A percentile compares a stretch with the other conserved stretches of the same genome.
Conservation (phyloP, 2,888 invertebrate genomes). For the Caenorhabditis becei region DNA sequence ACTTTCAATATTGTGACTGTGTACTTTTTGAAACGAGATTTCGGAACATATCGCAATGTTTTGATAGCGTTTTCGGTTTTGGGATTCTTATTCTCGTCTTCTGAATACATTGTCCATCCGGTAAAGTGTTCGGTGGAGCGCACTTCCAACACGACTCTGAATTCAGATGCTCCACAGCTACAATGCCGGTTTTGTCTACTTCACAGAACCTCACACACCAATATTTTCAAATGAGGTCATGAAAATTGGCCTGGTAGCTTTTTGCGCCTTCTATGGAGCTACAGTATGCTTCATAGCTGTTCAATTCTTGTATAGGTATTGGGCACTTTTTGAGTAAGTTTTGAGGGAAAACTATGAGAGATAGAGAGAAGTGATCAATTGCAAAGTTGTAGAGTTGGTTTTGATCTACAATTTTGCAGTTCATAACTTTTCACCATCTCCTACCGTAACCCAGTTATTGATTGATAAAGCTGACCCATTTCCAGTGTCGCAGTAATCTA, state of each 20-base stretch:
- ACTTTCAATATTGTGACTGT: constrained; percentile 27
- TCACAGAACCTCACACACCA: constrained; percentile 21
- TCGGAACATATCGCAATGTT: constrained; percentile 33
- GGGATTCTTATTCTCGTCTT: constrained; percentile 32
- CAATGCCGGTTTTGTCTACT: constrained; percentile 27
- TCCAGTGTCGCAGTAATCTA: too few species aligned
- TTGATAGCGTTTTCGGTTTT: constrained; percentile 28
- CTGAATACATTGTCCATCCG: constrained; percentile 44
- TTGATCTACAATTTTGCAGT: too few species aligned
- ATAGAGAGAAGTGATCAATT: too few species aligned
- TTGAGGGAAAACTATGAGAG: neutral
- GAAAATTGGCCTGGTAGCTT: constrained; percentile 23
- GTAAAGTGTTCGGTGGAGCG: neutral
- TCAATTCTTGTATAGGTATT: constrained; percentile 41
- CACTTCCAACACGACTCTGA: neutral
- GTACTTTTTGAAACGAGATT: constrained; percentile 35
- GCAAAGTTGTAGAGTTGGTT: too few species aligned
- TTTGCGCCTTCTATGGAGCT: constrained; percentile 29
- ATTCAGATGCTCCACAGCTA: constrained; percentile 44
- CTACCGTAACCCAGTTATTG: neutral
- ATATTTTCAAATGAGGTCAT: constrained; percentile 17
- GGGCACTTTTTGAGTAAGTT: constrained; percentile 44
- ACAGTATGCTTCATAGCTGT: constrained; percentile 38
- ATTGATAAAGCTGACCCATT: too few species aligned
- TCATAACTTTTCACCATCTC: neutral